These are phyloP conservation scores for Bimastos eiseni DNA, from an alignment of 2,888 invertebrate species.

Conservation along the genomic window DNA sequence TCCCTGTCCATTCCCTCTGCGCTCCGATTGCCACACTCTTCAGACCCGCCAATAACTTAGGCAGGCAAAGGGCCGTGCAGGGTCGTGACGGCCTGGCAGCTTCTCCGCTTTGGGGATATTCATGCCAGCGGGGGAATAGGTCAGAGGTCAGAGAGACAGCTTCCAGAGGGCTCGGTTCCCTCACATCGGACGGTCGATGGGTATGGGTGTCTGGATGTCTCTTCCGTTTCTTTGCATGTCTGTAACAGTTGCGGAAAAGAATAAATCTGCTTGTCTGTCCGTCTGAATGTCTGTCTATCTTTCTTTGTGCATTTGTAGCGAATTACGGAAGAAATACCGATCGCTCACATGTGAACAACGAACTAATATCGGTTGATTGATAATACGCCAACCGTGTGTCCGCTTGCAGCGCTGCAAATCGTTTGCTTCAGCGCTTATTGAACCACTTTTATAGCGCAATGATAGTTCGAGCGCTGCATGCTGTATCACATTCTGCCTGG, in stretches of 20 bases:
- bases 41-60: background rate
- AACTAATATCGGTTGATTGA: conserved; percentile 13
- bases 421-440: background rate
- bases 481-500: background rate
- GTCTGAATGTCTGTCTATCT: background rate
- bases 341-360: background rate
- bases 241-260: background rate
- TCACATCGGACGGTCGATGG: background rate
- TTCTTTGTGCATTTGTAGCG: background rate
- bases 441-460: background rate
- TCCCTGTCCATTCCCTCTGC: conserved; percentile 18
- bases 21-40: background rate
- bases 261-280: background rate
- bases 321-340: background rate
- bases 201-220: background rate
- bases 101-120: background rate
- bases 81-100: background rate
- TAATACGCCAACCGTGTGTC: background rate
- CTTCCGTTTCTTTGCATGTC: background rate
- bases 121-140: background rate
- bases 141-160: background rate
- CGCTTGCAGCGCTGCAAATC: background rate
- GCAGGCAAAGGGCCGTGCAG: background rate
- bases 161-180: background rate
- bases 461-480: background rate